Conservation (phyloP, 2,113 vertebrate genomes). For the Emydura subglobosa region DNA sequence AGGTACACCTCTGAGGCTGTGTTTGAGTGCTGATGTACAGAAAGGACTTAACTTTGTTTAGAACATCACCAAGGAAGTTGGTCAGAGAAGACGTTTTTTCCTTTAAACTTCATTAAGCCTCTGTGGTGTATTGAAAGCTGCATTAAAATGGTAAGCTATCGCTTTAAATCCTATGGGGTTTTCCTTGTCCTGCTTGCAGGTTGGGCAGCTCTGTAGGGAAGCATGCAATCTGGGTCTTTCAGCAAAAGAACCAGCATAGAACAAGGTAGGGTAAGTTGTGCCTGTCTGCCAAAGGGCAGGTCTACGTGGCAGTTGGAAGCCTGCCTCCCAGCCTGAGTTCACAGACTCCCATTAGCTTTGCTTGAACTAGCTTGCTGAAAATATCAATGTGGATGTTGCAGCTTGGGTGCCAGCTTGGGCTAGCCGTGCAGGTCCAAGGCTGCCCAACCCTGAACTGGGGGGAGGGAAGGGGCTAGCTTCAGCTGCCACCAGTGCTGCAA, state of each 20-base stretch:
- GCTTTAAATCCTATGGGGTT: background rate
- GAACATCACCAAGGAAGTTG: rapidly evolving
- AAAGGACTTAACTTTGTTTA: rapidly evolving
- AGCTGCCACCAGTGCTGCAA: background rate
- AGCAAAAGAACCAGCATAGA: background rate
- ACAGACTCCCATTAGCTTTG: background rate
- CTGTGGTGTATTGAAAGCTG: rapidly evolving
- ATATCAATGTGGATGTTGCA: background rate
- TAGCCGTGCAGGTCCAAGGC: background rate
- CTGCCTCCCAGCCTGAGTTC: background rate
- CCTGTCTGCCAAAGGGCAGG: background rate
- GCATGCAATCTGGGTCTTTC: background rate
- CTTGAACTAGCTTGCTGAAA: background rate
- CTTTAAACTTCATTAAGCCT: background rate
- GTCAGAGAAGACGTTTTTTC: background rate
- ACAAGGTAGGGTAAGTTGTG: background rate
- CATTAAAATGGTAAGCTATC: background rate
- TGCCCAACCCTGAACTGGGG: background rate
- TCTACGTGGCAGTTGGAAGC: background rate
- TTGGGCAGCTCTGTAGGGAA: background rate
- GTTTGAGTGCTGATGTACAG: background rate
- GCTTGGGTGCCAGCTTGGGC: background rate
- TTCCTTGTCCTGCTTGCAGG: background rate
- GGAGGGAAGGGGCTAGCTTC: background rate
- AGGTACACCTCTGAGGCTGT: background rate